Evolutionary conservation across 2,888 invertebrate species (phyloP).

Genomic region (Andrena minutula): DNA sequence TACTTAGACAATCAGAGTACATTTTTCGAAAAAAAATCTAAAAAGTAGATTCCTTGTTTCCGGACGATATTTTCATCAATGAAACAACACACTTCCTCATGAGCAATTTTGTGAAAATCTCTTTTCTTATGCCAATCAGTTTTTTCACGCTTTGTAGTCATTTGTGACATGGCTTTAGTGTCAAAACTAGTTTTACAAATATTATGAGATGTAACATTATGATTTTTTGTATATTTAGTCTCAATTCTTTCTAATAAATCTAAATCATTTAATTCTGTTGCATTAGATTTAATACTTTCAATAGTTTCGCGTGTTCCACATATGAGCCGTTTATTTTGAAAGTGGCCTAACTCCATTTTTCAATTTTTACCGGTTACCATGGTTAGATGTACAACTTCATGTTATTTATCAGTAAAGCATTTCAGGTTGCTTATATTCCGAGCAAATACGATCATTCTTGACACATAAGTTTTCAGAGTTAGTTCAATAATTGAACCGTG

Average conservation of each 20-base stretch:
- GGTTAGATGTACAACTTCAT: too few species aligned
- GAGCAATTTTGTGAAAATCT: constrained; percentile 15
- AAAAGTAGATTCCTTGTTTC: constrained; percentile 5
- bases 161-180: neutral
- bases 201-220: neutral
- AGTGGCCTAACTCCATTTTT: too few species aligned
- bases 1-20: neutral
- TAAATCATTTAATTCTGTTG: constrained; percentile 1
- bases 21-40: neutral
- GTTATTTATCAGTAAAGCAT: too few species aligned
- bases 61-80: constrained; percentile 5
- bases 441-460: too few species aligned
- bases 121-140: constrained; percentile 27
- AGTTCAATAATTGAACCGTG: too few species aligned
- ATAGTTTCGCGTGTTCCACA: constrained; percentile 1
- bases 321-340: too few species aligned
- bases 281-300: constrained; percentile 2
- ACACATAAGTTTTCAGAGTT: too few species aligned
- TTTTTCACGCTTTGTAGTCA: neutral
- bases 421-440: too few species aligned
- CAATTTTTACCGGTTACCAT: too few species aligned
- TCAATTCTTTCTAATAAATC: constrained; percentile 4
- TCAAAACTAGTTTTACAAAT: neutral
- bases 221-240: neutral
- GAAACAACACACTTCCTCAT: constrained; percentile 9